phyloP scores from a whole-genome alignment of 2,888 invertebrate genomes.

The Polia nebulosa region DNA sequence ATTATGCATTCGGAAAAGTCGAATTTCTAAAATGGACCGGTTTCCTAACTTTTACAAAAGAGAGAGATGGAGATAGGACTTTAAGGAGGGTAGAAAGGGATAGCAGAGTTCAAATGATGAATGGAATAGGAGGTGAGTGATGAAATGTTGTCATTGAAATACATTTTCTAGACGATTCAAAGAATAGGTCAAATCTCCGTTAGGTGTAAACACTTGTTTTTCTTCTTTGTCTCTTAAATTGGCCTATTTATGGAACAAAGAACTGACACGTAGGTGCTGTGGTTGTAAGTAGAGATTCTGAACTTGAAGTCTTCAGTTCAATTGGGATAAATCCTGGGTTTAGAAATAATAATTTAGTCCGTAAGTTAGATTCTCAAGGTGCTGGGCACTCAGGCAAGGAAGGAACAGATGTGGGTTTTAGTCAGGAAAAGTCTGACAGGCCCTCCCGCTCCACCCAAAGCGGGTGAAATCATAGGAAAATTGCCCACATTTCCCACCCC shows the following conservation, averaged over 20 bases:
- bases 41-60: conserved; percentile 36
- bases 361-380: no score
- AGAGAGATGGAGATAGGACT: conserved; percentile 3
- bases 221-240: conserved; percentile 21
- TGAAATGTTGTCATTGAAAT: conserved; percentile 54
- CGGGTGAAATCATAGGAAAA: no score
- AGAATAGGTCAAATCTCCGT: conserved; percentile 33
- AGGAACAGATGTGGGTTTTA: no score
- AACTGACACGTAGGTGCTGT: not conserved
- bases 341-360: no score
- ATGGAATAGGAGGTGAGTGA: conserved; percentile 22
- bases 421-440: no score
- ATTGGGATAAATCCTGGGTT: no score
- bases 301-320: no score
- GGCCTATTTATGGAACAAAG: conserved; percentile 39
- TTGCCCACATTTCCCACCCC: no score
- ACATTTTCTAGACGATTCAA: conserved; percentile 29
- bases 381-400: no score
- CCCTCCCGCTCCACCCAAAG: no score
- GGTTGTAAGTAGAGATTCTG: not conserved
- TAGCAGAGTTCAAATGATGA: conserved; percentile 27
- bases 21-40: conserved; percentile 33
- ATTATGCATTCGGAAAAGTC: conserved; percentile 46
- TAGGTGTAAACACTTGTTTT: conserved; percentile 32
- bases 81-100: not conserved